phyloP scores from a whole-genome alignment of 2,797 vertebrate species.

The Bradypodion pumilum region DNA sequence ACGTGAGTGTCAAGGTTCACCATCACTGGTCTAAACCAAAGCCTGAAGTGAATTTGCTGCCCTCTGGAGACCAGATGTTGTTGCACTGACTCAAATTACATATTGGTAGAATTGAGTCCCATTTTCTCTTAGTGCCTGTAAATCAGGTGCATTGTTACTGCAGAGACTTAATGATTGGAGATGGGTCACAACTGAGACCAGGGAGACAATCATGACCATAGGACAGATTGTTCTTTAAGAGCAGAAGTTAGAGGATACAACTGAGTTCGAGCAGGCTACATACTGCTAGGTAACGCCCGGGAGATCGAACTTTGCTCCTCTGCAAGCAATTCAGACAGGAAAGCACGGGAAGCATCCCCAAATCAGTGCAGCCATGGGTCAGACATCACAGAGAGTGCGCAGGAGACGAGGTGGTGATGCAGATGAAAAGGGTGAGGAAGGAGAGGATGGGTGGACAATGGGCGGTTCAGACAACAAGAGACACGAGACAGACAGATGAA shows the following conservation, averaged over 20 bases:
- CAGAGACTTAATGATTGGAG: neutral
- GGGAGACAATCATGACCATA: slow-evolving; percentile 36
- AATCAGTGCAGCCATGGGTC: slow-evolving; percentile 80
- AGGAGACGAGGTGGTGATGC: slow-evolving; percentile 53
- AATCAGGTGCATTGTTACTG: neutral
- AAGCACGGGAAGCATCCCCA: slow-evolving; percentile 82
- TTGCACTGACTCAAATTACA: no score
- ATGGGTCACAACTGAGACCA: slow-evolving; percentile 21
- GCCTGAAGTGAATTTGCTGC: no score
- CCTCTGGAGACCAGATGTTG: no score
- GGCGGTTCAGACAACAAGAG: neutral
- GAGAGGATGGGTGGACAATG: neutral
- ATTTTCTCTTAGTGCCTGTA: rapidly evolving
- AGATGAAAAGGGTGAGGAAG: neutral
- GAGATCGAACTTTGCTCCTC: slow-evolving; percentile 83
- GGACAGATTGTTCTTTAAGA: slow-evolving; percentile 20
- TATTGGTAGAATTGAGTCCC: no score
- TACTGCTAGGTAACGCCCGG: slow-evolving; percentile 84
- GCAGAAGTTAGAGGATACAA: slow-evolving; percentile 41
- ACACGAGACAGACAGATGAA: slow-evolving; percentile 7
- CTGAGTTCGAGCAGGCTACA: slow-evolving; percentile 76
- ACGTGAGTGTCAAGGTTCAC: no score
- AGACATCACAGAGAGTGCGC: slow-evolving; percentile 71
- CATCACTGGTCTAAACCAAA: no score
- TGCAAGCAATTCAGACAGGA: slow-evolving; percentile 70